Percentiles rank a stretch among this genome's conserved stretches.
Conservation (phyloP, 2,797 vertebrate genomes). For the Furcifer pardalis region DNA sequence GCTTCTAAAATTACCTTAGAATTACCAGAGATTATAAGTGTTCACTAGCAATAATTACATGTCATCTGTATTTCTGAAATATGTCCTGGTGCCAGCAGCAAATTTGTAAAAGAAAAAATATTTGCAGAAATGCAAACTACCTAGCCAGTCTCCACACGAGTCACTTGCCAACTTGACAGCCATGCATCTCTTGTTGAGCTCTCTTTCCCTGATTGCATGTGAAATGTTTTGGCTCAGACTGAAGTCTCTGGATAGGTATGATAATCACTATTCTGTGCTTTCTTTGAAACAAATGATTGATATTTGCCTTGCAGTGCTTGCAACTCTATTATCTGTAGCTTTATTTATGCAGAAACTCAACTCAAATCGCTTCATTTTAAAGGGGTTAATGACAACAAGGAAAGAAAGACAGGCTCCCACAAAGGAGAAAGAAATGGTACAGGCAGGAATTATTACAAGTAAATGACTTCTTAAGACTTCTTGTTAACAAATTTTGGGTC, state of each 20-base stretch:
- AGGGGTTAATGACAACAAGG: not conserved
- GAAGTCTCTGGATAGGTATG: not conserved
- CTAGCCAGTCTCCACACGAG: not conserved
- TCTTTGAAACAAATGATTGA: conserved; percentile 39
- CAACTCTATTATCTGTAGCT: not conserved
- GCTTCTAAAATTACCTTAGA: not conserved
- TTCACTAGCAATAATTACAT: not conserved
- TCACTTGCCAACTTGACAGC: not conserved
- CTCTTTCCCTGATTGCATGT: not conserved
- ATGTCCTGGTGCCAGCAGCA: not conserved
- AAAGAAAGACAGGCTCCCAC: conserved; percentile 20
- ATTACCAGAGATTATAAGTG: not conserved
- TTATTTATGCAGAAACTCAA: conserved; percentile 30
- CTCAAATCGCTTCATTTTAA: conserved; percentile 22
- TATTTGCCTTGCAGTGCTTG: conserved; percentile 30
- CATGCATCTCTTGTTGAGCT: not conserved
- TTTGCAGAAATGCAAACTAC: conserved; percentile 11
- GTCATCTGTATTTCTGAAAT: not conserved
- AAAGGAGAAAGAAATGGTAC: not conserved
- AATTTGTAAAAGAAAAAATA: not conserved
- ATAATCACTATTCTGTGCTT: not conserved
- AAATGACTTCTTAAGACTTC: not conserved
- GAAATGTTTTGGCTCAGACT: conserved; percentile 31
- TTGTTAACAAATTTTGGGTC: not conserved
- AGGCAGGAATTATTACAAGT: not conserved